Evolutionary conservation across 1,140 invertebrate species (phyloP).

Genomic region (Tetramorium parvispinum): DNA sequence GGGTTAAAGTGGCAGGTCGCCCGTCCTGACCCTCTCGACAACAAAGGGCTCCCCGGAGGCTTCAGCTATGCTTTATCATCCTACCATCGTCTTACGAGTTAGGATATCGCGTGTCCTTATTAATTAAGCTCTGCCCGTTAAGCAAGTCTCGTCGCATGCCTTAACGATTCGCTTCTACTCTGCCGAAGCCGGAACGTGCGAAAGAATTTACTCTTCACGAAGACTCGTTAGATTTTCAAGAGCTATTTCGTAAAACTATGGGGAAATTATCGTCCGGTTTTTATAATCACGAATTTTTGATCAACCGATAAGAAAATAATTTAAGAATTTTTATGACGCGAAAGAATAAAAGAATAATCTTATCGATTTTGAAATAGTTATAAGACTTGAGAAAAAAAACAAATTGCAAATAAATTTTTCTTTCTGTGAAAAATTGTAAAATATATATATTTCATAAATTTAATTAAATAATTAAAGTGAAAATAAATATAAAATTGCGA

Average conservation of each 20-base stretch:
- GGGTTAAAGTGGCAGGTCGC: slow-evolving; percentile 83
- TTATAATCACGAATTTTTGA: not conserved
- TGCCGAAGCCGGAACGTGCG: slow-evolving; percentile 62
- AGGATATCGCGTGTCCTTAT: slow-evolving; percentile 86
- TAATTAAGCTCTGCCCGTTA: slow-evolving; percentile 85
- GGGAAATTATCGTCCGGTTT: not conserved
- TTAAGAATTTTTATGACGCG: not conserved
- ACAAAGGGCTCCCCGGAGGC: slow-evolving; percentile 84
- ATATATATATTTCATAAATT: not conserved
- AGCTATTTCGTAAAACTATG: slow-evolving; percentile 10
- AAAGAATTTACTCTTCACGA: slow-evolving; percentile 71
- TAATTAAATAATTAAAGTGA: not conserved
- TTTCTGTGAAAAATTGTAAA: not conserved
- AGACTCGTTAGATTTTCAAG: slow-evolving; percentile 15
- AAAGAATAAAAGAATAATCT: not conserved
- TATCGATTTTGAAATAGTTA: not conserved
- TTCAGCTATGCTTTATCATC: slow-evolving; percentile 78
- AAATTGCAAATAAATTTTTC: not conserved
- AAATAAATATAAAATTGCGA: not conserved
- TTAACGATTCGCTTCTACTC: slow-evolving; percentile 81
- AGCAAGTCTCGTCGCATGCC: slow-evolving; percentile 83
- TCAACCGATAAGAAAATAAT: not conserved
- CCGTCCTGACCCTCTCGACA: slow-evolving; percentile 81
- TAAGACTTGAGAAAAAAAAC: not conserved
- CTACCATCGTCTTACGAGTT: slow-evolving; percentile 80